Conservation (phyloP, 2,113 vertebrate species). For the Origma solitaria region DNA sequence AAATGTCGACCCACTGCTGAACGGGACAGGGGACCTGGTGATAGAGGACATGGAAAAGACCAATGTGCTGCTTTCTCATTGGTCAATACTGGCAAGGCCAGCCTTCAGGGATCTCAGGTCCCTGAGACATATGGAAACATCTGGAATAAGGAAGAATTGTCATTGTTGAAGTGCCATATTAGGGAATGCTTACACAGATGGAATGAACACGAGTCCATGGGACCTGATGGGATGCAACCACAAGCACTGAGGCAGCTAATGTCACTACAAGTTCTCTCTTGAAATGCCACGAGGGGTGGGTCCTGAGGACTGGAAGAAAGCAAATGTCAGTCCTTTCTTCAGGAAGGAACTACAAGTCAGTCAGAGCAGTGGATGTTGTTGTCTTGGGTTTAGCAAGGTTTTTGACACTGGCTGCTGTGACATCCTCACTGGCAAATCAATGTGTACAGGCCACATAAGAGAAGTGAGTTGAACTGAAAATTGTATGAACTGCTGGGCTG, state of each 20-base stretch:
- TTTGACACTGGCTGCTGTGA: not conserved
- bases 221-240: not conserved
- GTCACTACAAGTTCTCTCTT: not conserved
- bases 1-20: not conserved
- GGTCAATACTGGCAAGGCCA: not conserved
- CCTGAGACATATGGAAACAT: not conserved
- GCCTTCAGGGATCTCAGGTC: not conserved
- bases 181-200: not conserved
- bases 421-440: not conserved
- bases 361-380: not conserved
- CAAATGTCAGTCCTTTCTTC: not conserved
- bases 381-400: not conserved
- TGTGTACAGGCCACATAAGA: not conserved
- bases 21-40: rapidly evolving
- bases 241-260: not conserved
- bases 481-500: not conserved
- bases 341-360: not conserved
- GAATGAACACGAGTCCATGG: not conserved
- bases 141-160: not conserved
- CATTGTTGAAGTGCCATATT: not conserved
- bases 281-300: not conserved
- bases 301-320: not conserved
- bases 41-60: not conserved
- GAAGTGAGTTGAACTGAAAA: not conserved
- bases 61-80: not conserved